Percentiles rank a stretch among this genome's conserved stretches.
Conservation (phyloP, 2,113 vertebrate species). For the Apodemus speciosus region DNA sequence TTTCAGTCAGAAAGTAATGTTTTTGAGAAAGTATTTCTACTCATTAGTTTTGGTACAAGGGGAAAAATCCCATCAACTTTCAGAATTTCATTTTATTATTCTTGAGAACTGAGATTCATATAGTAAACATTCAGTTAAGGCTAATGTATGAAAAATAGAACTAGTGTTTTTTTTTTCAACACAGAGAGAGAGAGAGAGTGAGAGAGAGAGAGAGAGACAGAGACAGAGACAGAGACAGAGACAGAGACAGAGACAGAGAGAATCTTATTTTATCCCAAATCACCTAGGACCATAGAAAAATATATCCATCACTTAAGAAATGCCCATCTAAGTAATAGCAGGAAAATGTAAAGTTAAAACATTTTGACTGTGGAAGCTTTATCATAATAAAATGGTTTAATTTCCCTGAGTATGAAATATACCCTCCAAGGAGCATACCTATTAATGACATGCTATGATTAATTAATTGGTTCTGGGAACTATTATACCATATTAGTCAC, state of each 20-base stretch:
- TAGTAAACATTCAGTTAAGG: background rate
- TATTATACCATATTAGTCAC: slow-evolving; percentile 49
- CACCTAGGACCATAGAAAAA: background rate
- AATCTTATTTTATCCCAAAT: background rate
- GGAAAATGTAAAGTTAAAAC: slow-evolving; percentile 34
- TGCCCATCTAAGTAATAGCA: background rate
- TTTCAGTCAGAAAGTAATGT: background rate
- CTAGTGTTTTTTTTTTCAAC: background rate
- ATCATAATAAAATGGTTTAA: slow-evolving; percentile 60
- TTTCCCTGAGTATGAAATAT: slow-evolving; percentile 49
- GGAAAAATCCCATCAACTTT: background rate
- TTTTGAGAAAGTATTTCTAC: background rate
- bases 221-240: too few species aligned
- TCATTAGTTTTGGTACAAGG: background rate
- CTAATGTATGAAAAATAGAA: background rate
- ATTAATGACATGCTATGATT: slow-evolving; percentile 65
- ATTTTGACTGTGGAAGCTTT: slow-evolving; percentile 38
- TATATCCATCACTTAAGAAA: slow-evolving; percentile 2
- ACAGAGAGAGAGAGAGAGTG: background rate
- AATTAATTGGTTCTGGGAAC: slow-evolving; percentile 69
- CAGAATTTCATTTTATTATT: background rate
- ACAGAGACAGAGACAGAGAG: too few species aligned
- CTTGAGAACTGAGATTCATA: background rate
- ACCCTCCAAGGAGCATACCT: slow-evolving; percentile 22
- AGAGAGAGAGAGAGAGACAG: background rate